Base-by-base conservation (phyloP, 2,797 vertebrate species). In the Distichodus sexfasciatus region DNA sequence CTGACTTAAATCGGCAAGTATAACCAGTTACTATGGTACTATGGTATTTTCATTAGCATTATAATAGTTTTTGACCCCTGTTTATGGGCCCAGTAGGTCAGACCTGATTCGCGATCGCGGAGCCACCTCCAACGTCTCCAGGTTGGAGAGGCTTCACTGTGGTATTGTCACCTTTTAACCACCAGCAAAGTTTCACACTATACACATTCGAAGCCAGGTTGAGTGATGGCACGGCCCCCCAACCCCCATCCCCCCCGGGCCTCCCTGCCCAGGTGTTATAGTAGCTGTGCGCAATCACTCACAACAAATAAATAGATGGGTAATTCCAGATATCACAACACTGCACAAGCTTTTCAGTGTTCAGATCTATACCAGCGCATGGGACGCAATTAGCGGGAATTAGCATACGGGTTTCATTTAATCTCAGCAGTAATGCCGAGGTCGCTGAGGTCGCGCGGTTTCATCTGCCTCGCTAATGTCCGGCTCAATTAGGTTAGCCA, bases 91-190 rank as follows among this genome's bases (percentile, higher is more conserved):
- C n/a, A n/a, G n/a, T n/a, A n/a, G n/a, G n/a, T n/a, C n/a, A n/a
- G n/a, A n/a, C n/a, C n/a, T n/a, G n/a, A n/a, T n/a, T n/a, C n/a
- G n/a, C n/a, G n/a, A n/a, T n/a, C n/a, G n/a, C n/a, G n/a, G n/a
- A n/a, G 7, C 41, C 66, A 71, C 65, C 21, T 51, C 47, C 15
- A 12, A 36, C 38, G 63, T 41, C 55, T 24, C 35, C 26, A 61
- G 23, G 28, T 68, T 6, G n/a, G n/a, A n/a, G 28, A 46, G 26
- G 40, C 33, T 64, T 31, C 44, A 51, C 28, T 46, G 60, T 28
- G 50, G 60, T 69, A 51, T 71, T 50, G 21, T n/a, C 59, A 63
- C 71, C 26, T 41, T n/a, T 66, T 69, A 74, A 79, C 74, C 71
- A 74, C 71, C 40, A 47, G 41, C 28, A 57, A 61, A 6, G 15